Conservation (phyloP, 2,113 vertebrate genomes). For the Indicator indicator region DNA sequence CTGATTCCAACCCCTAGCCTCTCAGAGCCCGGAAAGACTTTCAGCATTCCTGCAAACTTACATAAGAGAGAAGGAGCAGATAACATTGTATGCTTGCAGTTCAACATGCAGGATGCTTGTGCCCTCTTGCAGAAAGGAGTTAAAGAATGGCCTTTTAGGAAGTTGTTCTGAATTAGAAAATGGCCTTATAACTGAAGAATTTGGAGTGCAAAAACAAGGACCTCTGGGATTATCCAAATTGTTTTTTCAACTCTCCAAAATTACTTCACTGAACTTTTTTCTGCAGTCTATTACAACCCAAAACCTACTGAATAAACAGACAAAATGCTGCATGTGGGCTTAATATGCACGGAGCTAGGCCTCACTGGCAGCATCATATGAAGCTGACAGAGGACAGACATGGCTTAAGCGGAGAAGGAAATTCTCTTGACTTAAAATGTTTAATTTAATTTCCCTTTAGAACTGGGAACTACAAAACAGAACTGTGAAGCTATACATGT, state of each 20-base stretch:
- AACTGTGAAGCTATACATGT: neutral
- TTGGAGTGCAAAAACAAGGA: constrained; percentile 42
- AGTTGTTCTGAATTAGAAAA: constrained; percentile 66
- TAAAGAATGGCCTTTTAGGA: constrained; percentile 77
- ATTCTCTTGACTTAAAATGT: neutral
- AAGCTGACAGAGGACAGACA: neutral
- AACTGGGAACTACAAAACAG: neutral
- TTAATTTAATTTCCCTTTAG: neutral
- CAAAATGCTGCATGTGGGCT: neutral
- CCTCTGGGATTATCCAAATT: neutral
- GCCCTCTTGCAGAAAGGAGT: constrained; percentile 76
- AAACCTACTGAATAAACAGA: constrained; percentile 28
- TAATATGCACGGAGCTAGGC: neutral
- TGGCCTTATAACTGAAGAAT: constrained; percentile 59
- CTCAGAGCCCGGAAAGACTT: constrained; percentile 78
- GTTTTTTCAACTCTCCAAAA: constrained; percentile 14
- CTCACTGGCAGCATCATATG: neutral
- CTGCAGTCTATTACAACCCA: neutral
- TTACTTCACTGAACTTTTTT: constrained; percentile 15
- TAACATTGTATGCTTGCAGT: constrained; percentile 82
- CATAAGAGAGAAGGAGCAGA: constrained; percentile 82
- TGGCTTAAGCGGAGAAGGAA: neutral
- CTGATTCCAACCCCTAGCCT: constrained; percentile 66
- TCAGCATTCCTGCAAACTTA: constrained; percentile 84
- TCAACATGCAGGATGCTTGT: constrained; percentile 79